These are phyloP conservation scores for Falco cherrug DNA, from an alignment of 2,797 vertebrate species.

Conservation along the genomic window DNA sequence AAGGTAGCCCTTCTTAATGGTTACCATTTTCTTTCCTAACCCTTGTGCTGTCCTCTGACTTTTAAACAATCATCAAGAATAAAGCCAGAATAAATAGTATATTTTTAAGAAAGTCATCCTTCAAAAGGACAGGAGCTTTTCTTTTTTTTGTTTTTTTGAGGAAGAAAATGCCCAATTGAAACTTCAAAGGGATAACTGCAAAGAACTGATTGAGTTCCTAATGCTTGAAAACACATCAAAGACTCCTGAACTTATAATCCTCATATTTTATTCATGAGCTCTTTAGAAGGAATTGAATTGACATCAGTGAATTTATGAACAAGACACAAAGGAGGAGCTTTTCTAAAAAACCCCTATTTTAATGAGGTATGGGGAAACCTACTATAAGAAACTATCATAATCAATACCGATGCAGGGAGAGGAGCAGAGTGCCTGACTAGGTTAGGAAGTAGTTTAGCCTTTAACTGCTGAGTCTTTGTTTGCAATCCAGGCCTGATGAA, in stretches of 20 bases:
- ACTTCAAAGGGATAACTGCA: constrained; percentile 47
- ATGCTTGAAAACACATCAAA: constrained; percentile 59
- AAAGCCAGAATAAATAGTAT: background rate
- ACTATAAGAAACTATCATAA: background rate
- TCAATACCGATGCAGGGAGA: background rate
- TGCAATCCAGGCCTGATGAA: background rate
- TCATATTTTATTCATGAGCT: constrained; percentile 60
- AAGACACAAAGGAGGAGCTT: constrained; percentile 1
- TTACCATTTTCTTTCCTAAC: background rate
- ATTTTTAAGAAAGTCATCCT: background rate
- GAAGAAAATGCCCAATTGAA: constrained; percentile 34
- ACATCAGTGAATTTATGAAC: constrained; percentile 37
- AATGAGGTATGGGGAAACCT: background rate
- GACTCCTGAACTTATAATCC: background rate
- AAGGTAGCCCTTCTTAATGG: background rate
- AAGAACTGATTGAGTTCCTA: constrained; percentile 16
- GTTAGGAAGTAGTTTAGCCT: background rate
- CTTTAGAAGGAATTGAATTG: background rate
- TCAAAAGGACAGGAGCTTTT: background rate
- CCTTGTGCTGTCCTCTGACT: background rate
- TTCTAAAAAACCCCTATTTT: background rate
- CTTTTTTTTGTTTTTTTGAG: background rate
- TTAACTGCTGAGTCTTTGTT: background rate
- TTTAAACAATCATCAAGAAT: background rate
- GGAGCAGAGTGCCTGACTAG: background rate